phyloP scores from a whole-genome alignment of 2,113 vertebrate genomes.

The Dromaius novaehollandiae region DNA sequence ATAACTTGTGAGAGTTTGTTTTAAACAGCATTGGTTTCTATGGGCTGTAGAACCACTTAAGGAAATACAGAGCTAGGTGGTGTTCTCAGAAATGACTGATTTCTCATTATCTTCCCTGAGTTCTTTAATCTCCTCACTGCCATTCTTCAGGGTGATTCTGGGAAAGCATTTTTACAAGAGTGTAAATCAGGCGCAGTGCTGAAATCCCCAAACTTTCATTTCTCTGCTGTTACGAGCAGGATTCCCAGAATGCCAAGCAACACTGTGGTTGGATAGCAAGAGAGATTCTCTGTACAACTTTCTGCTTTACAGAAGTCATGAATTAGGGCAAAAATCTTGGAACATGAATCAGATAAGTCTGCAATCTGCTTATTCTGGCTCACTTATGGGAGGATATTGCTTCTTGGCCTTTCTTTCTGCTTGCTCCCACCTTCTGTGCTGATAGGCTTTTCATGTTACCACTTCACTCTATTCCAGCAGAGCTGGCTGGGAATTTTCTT shows the following conservation, averaged over 20 bases:
- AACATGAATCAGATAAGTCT: conserved; percentile 1
- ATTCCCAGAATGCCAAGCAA: background rate
- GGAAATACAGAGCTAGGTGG: background rate
- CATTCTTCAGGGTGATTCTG: background rate
- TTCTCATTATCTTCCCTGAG: background rate
- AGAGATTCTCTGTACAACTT: background rate
- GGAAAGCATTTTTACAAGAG: background rate
- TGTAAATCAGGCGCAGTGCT: background rate
- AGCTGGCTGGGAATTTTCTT: conserved; percentile 46
- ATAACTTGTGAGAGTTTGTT: background rate
- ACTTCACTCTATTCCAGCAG: conserved; percentile 27
- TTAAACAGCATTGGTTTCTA: background rate
- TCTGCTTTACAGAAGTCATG: conserved; percentile 5
- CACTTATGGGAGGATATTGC: conserved; percentile 45
- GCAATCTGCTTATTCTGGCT: conserved; percentile 39
- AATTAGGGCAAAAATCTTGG: conserved; percentile 48
- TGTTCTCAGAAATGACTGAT: background rate
- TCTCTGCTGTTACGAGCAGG: background rate
- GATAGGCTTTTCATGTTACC: conserved; percentile 36
- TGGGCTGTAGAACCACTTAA: background rate
- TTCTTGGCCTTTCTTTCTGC: conserved; percentile 30
- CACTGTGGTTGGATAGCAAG: background rate
- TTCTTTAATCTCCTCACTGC: background rate
- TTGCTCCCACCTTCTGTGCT: conserved; percentile 45
- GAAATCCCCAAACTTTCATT: background rate